A percentile compares a stretch with the other conserved stretches of the same genome.
Evolutionary conservation across 2,888 invertebrate genomes (phyloP).

Genomic region (Drosophila percnosoma): DNA sequence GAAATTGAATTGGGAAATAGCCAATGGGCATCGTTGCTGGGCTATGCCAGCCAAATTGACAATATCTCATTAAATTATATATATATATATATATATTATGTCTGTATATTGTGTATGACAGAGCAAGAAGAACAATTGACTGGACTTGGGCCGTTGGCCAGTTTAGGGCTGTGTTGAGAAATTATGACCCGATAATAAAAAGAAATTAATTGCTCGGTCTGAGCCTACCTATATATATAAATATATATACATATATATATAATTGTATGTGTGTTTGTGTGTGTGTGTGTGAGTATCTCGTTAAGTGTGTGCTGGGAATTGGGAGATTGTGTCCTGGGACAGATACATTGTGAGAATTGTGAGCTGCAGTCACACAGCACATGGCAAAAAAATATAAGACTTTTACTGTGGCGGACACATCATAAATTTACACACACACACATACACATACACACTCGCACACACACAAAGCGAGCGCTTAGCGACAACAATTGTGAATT

Average conservation of each 20-base stretch:
- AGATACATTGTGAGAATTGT: constrained; percentile 14
- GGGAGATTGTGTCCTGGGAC: background rate
- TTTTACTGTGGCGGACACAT: constrained; percentile 42
- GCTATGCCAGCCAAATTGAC: constrained; percentile 26
- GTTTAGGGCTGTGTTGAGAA: constrained; percentile 12
- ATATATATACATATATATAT: background rate
- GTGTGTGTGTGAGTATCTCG: background rate
- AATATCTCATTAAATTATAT: constrained; percentile 32
- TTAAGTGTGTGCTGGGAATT: constrained; percentile 8
- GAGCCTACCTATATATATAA: background rate
- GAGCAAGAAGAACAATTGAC: constrained; percentile 6
- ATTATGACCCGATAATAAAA: constrained; percentile 51
- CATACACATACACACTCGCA: background rate
- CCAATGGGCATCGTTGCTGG: background rate
- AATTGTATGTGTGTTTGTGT: background rate
- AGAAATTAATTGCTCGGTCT: constrained; percentile 56
- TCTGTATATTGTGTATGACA: background rate
- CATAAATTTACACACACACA: constrained; percentile 43
- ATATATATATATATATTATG: background rate
- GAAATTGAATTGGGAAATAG: constrained; percentile 1
- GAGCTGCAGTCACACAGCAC: constrained; percentile 27
- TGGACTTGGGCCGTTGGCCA: background rate
- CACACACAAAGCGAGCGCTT: constrained; percentile 13
- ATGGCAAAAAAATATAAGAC: constrained; percentile 30
- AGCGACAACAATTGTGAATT: constrained; percentile 54